Conservation (phyloP, 92 coral and sea anemone species). For the Palythoa grandiflora region DNA sequence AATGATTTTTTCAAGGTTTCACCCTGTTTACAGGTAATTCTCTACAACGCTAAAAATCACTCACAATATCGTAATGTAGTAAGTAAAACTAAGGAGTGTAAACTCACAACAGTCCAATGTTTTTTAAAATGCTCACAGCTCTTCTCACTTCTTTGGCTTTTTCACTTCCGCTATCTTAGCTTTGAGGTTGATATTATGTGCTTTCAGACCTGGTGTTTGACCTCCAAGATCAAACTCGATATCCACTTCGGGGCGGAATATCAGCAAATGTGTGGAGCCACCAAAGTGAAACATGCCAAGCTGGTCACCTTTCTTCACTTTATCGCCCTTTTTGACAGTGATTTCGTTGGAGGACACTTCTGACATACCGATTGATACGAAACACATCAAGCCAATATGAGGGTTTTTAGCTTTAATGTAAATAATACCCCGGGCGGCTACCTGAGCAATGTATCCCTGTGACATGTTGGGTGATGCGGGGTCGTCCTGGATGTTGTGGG, state of each 20-base stretch:
- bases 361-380: conserved; percentile 71
- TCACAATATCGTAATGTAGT: no score
- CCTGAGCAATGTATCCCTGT: conserved; percentile 71
- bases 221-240: conserved; percentile 62
- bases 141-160: no score
- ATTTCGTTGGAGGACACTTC: conserved; percentile 71
- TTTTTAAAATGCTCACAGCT: no score
- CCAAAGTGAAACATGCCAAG: conserved; percentile 77
- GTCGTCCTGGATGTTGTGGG: conserved; percentile 59
- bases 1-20: no score
- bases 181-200: conserved; percentile 21
- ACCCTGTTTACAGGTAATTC: no score
- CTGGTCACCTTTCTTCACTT: conserved; percentile 76
- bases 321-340: conserved; percentile 55
- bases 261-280: conserved; percentile 74
- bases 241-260: conserved; percentile 68
- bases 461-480: conserved; percentile 68
- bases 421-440: conserved; percentile 71
- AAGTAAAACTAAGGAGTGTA: no score
- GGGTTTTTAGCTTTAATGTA: conserved; percentile 65
- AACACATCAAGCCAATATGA: conserved; percentile 72
- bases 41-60: no score
- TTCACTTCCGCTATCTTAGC: conserved; percentile 60
- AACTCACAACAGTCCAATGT: not conserved
- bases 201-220: conserved; percentile 54